These are phyloP conservation scores for Drosophila pallidifrons DNA, from an alignment of 1,140 invertebrate genomes.

Conservation along the genomic window DNA sequence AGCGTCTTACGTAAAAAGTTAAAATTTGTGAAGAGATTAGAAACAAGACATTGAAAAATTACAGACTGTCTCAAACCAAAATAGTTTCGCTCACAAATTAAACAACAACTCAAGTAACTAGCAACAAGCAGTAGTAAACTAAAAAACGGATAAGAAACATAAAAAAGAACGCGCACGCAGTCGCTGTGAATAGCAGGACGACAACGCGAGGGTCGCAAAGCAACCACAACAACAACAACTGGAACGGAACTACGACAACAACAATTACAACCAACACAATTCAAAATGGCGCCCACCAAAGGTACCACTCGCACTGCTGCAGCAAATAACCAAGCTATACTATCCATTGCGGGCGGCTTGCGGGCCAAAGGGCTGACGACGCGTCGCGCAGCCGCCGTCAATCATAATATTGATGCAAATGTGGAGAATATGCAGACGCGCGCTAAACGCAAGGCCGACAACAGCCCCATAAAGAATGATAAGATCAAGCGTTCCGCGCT, in stretches of 20 bases:
- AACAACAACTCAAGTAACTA: conserved; percentile 24
- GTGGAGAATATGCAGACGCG: conserved; percentile 72
- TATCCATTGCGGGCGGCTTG: conserved; percentile 40
- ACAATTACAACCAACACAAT: conserved; percentile 39
- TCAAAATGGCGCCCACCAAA: conserved; percentile 84
- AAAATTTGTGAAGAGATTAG: conserved; percentile 36
- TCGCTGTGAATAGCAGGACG: conserved; percentile 48
- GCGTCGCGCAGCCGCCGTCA: conserved; percentile 73
- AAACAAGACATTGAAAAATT: conserved; percentile 6
- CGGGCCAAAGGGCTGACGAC: conserved; percentile 83
- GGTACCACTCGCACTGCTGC: conserved; percentile 60
- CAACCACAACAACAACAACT: conserved; percentile 36
- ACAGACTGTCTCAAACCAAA: conserved; percentile 9
- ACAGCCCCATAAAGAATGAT: conserved; percentile 83
- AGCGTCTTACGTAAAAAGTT: conserved; percentile 58
- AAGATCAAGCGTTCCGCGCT: conserved; percentile 87
- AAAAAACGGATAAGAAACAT: conserved; percentile 32
- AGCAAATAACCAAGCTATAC: conserved; percentile 48
- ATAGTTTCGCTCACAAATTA: conserved; percentile 17
- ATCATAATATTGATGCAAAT: conserved; percentile 64
- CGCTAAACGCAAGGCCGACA: conserved; percentile 82
- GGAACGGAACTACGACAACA: conserved; percentile 29
- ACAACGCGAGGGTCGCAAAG: conserved; percentile 38
- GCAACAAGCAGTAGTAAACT: conserved; percentile 16
- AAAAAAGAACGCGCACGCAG: conserved; percentile 28